Base-by-base conservation (phyloP, 1,140 invertebrate species). In the Drosophila trapezifrons region DNA sequence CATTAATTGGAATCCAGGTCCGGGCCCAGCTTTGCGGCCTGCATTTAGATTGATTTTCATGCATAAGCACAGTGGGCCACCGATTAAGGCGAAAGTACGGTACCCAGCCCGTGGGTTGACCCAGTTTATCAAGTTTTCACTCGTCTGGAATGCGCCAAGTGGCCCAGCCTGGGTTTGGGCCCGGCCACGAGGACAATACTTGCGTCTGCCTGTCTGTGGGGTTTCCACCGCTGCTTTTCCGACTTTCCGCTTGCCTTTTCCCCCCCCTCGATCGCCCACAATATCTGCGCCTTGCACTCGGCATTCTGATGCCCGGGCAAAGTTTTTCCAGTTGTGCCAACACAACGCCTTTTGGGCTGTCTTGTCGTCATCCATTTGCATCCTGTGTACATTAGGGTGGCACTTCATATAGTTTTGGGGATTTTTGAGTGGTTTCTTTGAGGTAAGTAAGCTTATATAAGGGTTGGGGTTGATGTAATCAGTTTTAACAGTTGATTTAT, bases 41-140 rank as follows among this genome's bases (percentile, higher is more conserved):
- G 80, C 72, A 84, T 80, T 69, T 84, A 73, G 71, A 84, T 84
- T 80, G 64, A 66, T 80, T 80, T 70, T 72, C 62, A 59, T 59
- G 69, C 63, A 58, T 47, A 59, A 74, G 47, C 57, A 58, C 35
- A 57, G 67, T 17, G 65, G 51, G 42, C 13, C n/a, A 5, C 3
- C 35, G 62, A 32, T 58, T 35, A 13, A 7, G 20, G 15, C 35
- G 27, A 20, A 38, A 5, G 9, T 12, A 17, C 18, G 17, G 46
- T 25, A 25, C 45, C 4, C 43, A 35, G 17, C 49, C 42, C 22
- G 6, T 27, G 70, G 75, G 56, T n/a, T 80, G 63, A 78, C 76
- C 70, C 57, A 80, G 76, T 79, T 80, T 80, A 54, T 69, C 74
- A 78, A 78, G 59, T 75, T 76, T 80, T 78, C 65, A 78, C 75